phyloP scores from a whole-genome alignment of 2,113 vertebrate genomes.

The Empidonax alnorum region DNA sequence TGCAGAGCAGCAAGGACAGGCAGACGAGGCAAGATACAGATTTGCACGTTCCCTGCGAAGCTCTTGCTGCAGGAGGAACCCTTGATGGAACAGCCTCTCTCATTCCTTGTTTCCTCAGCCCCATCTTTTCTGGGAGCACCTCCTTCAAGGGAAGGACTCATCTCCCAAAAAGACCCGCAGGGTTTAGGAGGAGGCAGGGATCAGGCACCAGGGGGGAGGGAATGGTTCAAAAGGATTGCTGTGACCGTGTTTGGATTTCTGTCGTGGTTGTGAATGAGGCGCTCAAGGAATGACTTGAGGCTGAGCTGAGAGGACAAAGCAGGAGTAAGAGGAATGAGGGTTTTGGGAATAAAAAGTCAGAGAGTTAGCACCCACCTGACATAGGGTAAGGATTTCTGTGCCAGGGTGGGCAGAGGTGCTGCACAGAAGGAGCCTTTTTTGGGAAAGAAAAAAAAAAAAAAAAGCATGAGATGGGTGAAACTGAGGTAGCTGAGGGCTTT shows the following conservation, averaged over 20 bases:
- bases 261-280: fast-evolving
- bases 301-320: neutral
- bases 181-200: neutral
- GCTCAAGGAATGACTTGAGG: neutral
- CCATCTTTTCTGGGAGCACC: neutral
- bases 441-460: neutral
- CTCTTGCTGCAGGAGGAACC: neutral
- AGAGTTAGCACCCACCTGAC: neutral
- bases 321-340: neutral
- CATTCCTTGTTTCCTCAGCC: neutral
- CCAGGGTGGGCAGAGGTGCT: no score
- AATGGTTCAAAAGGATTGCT: neutral
- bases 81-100: neutral
- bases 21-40: neutral
- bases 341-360: neutral
- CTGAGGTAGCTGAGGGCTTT: neutral
- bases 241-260: neutral
- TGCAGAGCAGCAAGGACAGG: neutral
- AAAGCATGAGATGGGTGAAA: neutral
- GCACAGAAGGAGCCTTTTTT: neutral
- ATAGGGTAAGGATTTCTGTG: neutral
- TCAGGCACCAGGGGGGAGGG: neutral
- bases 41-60: neutral
- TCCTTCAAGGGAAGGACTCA: neutral
- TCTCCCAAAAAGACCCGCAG: neutral